phyloP scores from a whole-genome alignment of 2,797 vertebrate genomes.

The Notamacropus eugenii region DNA sequence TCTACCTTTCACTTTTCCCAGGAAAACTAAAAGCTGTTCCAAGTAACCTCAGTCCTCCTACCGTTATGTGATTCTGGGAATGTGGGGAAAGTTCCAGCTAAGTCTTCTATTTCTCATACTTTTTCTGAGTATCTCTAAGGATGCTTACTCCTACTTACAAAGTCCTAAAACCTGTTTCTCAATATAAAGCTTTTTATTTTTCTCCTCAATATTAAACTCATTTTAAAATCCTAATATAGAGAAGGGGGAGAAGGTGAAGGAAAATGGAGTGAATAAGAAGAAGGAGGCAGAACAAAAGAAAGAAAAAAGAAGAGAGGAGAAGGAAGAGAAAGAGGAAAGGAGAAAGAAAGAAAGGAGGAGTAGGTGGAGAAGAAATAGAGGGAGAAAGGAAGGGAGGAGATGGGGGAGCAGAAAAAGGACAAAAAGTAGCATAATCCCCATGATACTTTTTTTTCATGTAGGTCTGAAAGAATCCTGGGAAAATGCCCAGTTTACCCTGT shows the following conservation, averaged over 20 bases:
- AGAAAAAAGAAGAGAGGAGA: background rate
- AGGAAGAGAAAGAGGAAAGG: background rate
- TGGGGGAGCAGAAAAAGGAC: background rate
- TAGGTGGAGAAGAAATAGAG: background rate
- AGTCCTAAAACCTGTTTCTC: conserved; percentile 38
- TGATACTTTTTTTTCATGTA: conserved; percentile 9
- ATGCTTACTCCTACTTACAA: conserved; percentile 29
- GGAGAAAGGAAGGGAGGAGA: too few relatives aligned
- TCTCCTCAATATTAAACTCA: conserved; percentile 25
- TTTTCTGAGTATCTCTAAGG: conserved; percentile 6
- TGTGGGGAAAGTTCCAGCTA: background rate
- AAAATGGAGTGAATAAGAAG: background rate
- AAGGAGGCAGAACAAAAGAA: background rate
- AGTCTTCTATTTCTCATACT: background rate
- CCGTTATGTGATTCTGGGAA: background rate
- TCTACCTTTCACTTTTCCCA: background rate
- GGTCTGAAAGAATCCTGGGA: conserved; percentile 4
- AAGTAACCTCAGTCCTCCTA: background rate
- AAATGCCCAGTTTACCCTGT: background rate
- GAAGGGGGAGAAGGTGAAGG: background rate
- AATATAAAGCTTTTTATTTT: conserved; percentile 28
- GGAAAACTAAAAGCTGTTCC: background rate
- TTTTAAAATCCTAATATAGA: conserved; percentile 52
- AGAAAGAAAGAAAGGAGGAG: background rate
- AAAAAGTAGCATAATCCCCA: background rate